Base-by-base conservation (phyloP, 2,113 vertebrate genomes). In the Rhegmatorhina hoffmannsi region DNA sequence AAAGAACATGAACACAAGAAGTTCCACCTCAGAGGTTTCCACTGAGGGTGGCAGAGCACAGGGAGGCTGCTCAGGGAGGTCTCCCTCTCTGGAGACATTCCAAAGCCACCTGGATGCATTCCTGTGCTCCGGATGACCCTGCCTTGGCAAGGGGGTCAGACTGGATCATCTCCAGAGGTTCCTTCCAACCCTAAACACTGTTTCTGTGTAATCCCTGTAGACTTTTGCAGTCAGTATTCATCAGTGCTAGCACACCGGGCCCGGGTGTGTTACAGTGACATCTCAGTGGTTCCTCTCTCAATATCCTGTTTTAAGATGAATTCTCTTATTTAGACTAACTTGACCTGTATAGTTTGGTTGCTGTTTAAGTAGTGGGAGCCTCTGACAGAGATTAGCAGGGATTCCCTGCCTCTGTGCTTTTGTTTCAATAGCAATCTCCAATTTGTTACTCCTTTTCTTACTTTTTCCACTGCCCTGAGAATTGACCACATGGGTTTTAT, bases 211-310 rank as follows among this genome's bases (percentile, higher is more conserved):
- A 69, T 31, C 4, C 1, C 63, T 43, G 2, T 2, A 26, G 29
- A 34, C 14, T 5, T 40, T 17, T 8, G 15, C 17, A 25, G 46
- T 19, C 40, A 4, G 0, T 1, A 7, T 3, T 36, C 3, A 3
- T 5, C 13, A 10, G 17, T 46, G 23, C 5, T n/a, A 0, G 4
- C 0, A 2, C 11, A 2, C 5, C 7, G 4, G n/a, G 21, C 38
- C 8, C 6, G 2, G 6, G 1, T 19, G 40, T 16, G 11, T 3
- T 40, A 0, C 0, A 1, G 13, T 3, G 2, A 0, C 13, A 7
- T 6, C 40, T 26, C 36, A 8, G 10, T 24, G 26, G 2, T 11
- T 14, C 10, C 6, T 72, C 2, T 36, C 2, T 18, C 10, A 7
- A 5, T 6, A 5, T 10, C 7, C 19, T 1, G 1, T 9, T 58